Evolutionary conservation across 2,888 invertebrate genomes (phyloP).

Genomic region (Folsomia manolachei): DNA sequence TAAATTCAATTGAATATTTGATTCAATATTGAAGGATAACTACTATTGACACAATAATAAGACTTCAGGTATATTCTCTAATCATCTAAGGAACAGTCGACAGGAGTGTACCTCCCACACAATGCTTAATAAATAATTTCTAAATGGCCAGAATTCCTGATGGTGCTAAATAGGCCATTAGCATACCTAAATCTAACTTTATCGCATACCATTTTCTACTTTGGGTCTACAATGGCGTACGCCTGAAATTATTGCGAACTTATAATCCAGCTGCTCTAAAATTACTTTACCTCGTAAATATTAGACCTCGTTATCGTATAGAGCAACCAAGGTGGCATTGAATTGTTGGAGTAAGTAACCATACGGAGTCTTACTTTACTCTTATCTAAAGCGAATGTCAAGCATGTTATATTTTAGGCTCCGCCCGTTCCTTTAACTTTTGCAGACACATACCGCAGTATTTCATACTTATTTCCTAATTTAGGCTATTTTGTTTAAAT

Average conservation of each 20-base stretch:
- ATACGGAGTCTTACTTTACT: too few species aligned
- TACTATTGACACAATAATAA: too few species aligned
- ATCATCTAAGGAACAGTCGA: background rate
- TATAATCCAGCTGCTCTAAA: background rate
- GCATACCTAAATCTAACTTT: slow-evolving; percentile 1
- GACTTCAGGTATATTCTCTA: too few species aligned
- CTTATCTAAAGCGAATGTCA: too few species aligned
- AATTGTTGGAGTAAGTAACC: too few species aligned
- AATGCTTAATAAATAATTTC: background rate
- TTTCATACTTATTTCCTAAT: slow-evolving; percentile 1
- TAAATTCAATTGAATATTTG: too few species aligned
- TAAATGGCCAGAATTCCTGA: background rate
- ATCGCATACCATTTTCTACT: background rate
- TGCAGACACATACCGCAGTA: background rate
- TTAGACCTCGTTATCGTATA: background rate
- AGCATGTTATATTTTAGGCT: too few species aligned
- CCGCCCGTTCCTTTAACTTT: too few species aligned
- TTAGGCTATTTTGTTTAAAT: background rate
- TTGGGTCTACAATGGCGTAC: background rate
- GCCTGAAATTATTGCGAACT: slow-evolving; percentile 1
- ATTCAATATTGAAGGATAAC: too few species aligned
- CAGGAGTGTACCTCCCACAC: background rate
- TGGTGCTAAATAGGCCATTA: slow-evolving; percentile 21
- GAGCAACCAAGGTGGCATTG: too few species aligned
- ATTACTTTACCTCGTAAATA: background rate